Base-by-base conservation (phyloP, 2,888 invertebrate genomes). In the Boloria selene region DNA sequence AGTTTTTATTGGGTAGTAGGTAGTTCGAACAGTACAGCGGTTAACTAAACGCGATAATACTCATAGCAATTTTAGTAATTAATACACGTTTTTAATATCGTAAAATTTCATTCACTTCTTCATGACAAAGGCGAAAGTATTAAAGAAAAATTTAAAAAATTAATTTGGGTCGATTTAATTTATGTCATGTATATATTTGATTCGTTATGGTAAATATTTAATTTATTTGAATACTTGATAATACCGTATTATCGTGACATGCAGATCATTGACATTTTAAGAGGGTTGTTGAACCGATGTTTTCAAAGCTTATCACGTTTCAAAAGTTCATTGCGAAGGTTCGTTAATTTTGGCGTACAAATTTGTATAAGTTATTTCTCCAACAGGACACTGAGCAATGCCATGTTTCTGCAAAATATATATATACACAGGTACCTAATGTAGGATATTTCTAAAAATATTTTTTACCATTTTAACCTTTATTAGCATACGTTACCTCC, bases 361-460 rank as follows among this genome's bases (percentile, higher is more conserved):
- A 73, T 73, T 49, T 69, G 67, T 69, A 70, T 68, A 68, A 68
- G 64, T 18, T 59, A 59, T 62, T 65, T 64, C 56, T 49, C 61
- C n/a, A 61, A 69, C 61, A 69, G 67, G 64, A 62, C 59, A 49
- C 62, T 61, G 53, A 49, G 31, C 69, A 71, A 70, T 68, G 64
- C 44, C 14, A 56, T 65, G 70, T 61, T 61, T 65, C 55, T 52
- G 51, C 62, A 61, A 69, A 69, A 61, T 61, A 65, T 65, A 64
- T 45, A 67, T 60, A 61, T 3, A 3, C 47, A 61, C 58, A 61
- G 53, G 50, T 52, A 42, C 60, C 17, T 61, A 69, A 67, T 44
- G 26, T 61, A 38, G 53, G 59, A 55, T 55, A 22, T 58, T 61
- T 64, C 54, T 60, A 31, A 26, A 61, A 50, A 17, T 14, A 45